Conservation (phyloP, 2,113 vertebrate species). For the Illadopsis cleaveri region DNA sequence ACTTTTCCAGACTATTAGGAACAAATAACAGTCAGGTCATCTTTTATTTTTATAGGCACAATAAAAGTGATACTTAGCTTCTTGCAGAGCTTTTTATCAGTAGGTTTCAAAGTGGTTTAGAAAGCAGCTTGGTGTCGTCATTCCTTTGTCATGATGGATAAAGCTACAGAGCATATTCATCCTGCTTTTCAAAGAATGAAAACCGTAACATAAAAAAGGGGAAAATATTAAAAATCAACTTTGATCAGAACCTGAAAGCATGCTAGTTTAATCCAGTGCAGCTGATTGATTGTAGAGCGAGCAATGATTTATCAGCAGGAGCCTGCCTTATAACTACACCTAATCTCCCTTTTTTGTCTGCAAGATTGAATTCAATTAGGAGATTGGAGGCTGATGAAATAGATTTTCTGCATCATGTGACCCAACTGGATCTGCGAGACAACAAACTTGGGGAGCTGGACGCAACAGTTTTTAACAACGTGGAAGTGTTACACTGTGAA, state of each 20-base stretch:
- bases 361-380: constrained; percentile 89
- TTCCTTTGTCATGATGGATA: background rate
- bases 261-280: background rate
- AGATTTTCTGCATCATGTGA: constrained; percentile 91
- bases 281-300: background rate
- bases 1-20: background rate
- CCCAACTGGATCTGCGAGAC: constrained; percentile 92
- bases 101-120: background rate
- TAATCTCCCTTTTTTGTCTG: background rate
- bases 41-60: background rate
- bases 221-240: background rate
- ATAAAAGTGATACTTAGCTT: background rate
- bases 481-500: constrained; percentile 97
- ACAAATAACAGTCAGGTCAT: background rate
- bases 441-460: constrained; percentile 89
- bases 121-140: background rate
- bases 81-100: background rate
- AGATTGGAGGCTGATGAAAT: constrained; percentile 78
- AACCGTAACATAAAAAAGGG: background rate
- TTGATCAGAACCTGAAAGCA: background rate
- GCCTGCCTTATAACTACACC: background rate
- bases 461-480: constrained; percentile 84
- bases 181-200: background rate
- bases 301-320: background rate
- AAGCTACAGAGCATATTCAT: background rate